Evolutionary conservation across 1,140 invertebrate species (phyloP).

Genomic region (Protaetia brevitarsis): DNA sequence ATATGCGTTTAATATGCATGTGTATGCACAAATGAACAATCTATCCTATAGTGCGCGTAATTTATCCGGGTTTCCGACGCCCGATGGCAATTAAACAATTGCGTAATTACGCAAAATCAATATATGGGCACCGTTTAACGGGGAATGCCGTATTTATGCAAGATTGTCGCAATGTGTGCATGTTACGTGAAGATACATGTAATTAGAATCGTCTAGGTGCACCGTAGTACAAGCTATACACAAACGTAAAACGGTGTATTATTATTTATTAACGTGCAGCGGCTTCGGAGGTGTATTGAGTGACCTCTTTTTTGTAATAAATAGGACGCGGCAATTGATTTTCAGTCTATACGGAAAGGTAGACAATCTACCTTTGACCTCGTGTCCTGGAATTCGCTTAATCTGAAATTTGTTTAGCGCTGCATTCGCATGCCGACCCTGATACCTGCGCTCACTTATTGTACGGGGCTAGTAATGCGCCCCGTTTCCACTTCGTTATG

Average conservation of each 20-base stretch:
- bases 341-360: conserved; percentile 7
- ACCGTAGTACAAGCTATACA: too few relatives aligned
- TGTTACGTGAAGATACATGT: too few relatives aligned
- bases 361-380: conserved; percentile 1
- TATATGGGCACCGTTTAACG: too few relatives aligned
- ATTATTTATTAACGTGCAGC: too few relatives aligned
- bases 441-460: too few relatives aligned
- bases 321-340: conserved; percentile 9
- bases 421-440: neutral
- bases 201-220: too few relatives aligned
- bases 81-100: neutral
- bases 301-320: conserved; percentile 18
- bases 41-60: too few relatives aligned
- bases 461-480: neutral
- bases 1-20: too few relatives aligned
- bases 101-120: neutral
- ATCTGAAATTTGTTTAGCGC: conserved; percentile 17
- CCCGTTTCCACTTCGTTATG: neutral
- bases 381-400: conserved; percentile 15
- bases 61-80: too few relatives aligned
- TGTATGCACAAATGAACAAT: too few relatives aligned
- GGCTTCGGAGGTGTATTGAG: too few relatives aligned
- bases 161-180: neutral
- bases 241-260: too few relatives aligned
- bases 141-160: neutral